Percentiles rank a stretch among this genome's conserved stretches.
Evolutionary conservation across 2,888 invertebrate species (phyloP).

Genomic region (Metallyticus violacea): DNA sequence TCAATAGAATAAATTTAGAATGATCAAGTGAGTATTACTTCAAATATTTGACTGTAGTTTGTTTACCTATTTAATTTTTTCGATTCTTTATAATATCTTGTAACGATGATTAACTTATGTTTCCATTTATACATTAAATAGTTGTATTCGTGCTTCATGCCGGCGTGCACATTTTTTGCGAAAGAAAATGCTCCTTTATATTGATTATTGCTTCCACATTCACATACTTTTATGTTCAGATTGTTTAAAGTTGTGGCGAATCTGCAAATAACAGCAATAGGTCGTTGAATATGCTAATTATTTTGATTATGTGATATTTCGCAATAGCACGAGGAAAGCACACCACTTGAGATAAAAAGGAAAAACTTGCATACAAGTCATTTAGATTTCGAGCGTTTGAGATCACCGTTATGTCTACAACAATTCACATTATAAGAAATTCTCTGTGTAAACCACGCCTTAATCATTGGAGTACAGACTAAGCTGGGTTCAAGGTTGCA

Average conservation of each 20-base stretch:
- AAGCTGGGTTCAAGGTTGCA: no score
- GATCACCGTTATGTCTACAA: no score
- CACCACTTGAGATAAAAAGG: rapidly evolving
- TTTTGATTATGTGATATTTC: neutral
- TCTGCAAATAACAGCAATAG: neutral
- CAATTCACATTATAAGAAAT: no score
- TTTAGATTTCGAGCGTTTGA: no score
- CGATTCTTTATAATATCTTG: neutral
- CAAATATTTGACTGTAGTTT: neutral
- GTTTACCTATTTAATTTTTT: neutral
- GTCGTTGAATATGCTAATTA: neutral
- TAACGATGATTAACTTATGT: neutral
- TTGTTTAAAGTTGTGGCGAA: neutral
- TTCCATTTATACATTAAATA: no score
- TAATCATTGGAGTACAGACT: no score
- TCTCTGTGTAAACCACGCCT: no score
- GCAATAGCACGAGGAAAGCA: neutral
- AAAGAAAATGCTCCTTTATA: neutral
- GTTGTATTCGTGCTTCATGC: neutral
- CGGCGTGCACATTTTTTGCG: neutral
- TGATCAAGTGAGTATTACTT: neutral
- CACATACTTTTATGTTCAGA: neutral
- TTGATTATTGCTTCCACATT: neutral
- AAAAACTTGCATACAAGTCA: no score
- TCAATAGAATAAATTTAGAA: neutral